phyloP scores from a whole-genome alignment of 2,888 invertebrate species.

The Sialis fuliginosa region DNA sequence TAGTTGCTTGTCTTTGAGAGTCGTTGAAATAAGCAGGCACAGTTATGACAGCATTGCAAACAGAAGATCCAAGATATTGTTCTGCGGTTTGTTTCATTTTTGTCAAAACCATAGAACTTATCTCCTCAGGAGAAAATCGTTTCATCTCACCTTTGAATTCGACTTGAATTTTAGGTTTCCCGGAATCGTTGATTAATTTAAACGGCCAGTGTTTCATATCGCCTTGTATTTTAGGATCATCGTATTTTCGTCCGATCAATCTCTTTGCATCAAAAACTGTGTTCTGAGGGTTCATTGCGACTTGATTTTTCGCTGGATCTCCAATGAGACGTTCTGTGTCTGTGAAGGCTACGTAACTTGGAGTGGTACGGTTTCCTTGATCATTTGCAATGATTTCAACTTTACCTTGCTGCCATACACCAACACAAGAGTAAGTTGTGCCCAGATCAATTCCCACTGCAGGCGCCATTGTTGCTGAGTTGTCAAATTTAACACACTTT shows the following conservation, averaged over 20 bases:
- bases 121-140: slow-evolving; percentile 47
- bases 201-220: slow-evolving; percentile 72
- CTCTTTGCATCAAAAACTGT: slow-evolving; percentile 50
- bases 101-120: slow-evolving; percentile 47
- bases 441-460: slow-evolving; percentile 71
- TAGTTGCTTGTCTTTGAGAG: slow-evolving; percentile 48
- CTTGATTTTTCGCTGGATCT: slow-evolving; percentile 48
- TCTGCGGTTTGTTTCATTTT: slow-evolving; percentile 49
- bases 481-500: no score
- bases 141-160: slow-evolving; percentile 45
- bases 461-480: slow-evolving; percentile 1
- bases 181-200: slow-evolving; percentile 37
- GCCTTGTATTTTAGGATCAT: slow-evolving; percentile 49
- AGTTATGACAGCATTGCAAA: slow-evolving; percentile 56
- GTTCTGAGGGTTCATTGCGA: slow-evolving; percentile 49
- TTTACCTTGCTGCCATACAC: slow-evolving; percentile 65
- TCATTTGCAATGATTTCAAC: slow-evolving; percentile 55
- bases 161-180: slow-evolving; percentile 43
- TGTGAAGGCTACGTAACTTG: slow-evolving; percentile 52
- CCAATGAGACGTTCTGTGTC: slow-evolving; percentile 45
- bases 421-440: slow-evolving; percentile 75
- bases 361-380: slow-evolving; percentile 54
- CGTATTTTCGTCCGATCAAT: slow-evolving; percentile 44
- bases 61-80: slow-evolving; percentile 43
- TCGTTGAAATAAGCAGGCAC: slow-evolving; percentile 65